phyloP scores from a whole-genome alignment of 2,113 vertebrate species.

The Apodemus sylvaticus region DNA sequence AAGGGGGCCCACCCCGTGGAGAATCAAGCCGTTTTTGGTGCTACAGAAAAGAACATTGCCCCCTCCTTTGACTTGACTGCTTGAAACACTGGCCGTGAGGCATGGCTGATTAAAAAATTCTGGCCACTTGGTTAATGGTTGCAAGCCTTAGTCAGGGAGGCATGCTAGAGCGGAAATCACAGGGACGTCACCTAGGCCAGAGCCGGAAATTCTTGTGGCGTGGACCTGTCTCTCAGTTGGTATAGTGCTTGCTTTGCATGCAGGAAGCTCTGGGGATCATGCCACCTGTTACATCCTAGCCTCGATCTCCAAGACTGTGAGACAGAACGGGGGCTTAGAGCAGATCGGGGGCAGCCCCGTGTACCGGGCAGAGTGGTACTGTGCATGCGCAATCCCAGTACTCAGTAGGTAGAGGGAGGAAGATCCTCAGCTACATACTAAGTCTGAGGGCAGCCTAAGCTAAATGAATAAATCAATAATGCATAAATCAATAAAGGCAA shows the following conservation, averaged over 20 bases:
- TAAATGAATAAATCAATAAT: not conserved
- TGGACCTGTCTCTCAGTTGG: not conserved
- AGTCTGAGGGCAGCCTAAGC: not conserved
- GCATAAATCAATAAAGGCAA: no score
- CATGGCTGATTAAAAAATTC: not conserved
- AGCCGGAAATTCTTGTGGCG: not conserved
- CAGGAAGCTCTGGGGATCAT: not conserved
- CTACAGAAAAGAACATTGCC: not conserved
- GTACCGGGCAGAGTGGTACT: not conserved
- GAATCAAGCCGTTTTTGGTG: accelerated
- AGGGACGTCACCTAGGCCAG: accelerated
- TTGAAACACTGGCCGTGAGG: accelerated
- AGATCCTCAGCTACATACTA: not conserved
- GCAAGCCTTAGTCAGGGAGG: not conserved
- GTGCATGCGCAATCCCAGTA: no score
- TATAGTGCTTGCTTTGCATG: not conserved
- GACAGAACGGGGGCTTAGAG: no score
- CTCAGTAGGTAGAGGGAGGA: not conserved
- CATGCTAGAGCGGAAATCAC: accelerated
- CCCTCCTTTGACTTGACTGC: not conserved
- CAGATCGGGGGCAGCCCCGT: not conserved
- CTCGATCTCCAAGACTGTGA: no score
- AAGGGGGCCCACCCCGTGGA: not conserved
- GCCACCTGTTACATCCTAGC: no score
- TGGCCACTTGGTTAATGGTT: accelerated